A percentile compares a stretch with the other conserved stretches of the same genome.
These are phyloP conservation scores for Gonioctena quinquepunctata DNA, from an alignment of 1,140 invertebrate genomes.

Conservation along the genomic window DNA sequence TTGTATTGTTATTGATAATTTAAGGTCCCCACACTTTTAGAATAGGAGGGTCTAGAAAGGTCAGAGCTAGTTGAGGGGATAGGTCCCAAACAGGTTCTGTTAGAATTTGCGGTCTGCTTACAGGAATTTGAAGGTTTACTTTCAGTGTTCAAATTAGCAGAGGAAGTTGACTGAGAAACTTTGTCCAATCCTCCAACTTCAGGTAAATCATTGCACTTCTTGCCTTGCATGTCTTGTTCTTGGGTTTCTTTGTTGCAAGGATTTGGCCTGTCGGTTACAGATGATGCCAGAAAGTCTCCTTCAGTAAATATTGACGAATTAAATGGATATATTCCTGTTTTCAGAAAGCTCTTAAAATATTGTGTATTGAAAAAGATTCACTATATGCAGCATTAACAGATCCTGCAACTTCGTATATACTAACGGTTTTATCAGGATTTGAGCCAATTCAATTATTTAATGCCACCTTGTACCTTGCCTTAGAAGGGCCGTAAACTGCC, in stretches of 20 bases:
- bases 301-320: conserved; percentile 52
- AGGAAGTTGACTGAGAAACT: conserved; percentile 1
- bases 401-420: conserved; percentile 43
- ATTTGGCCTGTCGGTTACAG: conserved; percentile 12
- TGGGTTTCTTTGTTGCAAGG: neutral
- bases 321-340: conserved; percentile 51
- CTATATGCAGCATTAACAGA: conserved; percentile 49
- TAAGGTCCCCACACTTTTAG: neutral
- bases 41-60: neutral
- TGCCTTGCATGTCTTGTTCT: neutral
- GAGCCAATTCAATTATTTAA: conserved; percentile 29
- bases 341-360: conserved; percentile 50
- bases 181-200: conserved; percentile 3
- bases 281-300: conserved; percentile 46
- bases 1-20: neutral
- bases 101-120: neutral
- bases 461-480: conserved; percentile 33
- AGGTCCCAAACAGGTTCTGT: neutral
- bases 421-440: conserved; percentile 29
- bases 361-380: conserved; percentile 30
- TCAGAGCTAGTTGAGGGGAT: neutral
- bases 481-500: conserved; percentile 52
- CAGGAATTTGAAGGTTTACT: neutral
- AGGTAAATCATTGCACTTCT: neutral
- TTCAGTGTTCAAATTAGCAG: neutral